phyloP scores from a whole-genome alignment of 1,140 invertebrate species.

The Drosophila nikananu region DNA sequence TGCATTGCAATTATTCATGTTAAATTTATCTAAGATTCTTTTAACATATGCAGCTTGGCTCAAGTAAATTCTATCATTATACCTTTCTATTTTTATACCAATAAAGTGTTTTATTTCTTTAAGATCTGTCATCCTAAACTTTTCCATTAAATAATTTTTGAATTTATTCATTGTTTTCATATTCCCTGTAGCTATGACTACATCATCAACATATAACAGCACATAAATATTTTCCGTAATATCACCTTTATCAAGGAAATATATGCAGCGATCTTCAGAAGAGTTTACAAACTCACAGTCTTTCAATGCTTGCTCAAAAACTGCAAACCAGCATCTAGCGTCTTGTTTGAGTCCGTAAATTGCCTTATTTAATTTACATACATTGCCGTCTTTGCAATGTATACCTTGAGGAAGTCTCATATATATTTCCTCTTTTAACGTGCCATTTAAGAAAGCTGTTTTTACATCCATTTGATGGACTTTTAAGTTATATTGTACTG shows the following conservation, averaged over 20 bases:
- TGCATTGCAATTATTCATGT: not conserved
- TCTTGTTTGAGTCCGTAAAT: not conserved
- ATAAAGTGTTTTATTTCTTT: too few relatives aligned
- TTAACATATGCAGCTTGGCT: not conserved
- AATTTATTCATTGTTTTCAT: too few relatives aligned
- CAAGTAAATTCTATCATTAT: too few relatives aligned
- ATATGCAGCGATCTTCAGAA: constrained; percentile 7
- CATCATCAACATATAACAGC: too few relatives aligned
- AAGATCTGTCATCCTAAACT: too few relatives aligned
- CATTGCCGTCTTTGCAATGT: not conserved
- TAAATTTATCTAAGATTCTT: not conserved
- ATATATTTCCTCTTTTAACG: constrained; percentile 83
- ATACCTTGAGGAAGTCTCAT: constrained; percentile 79
- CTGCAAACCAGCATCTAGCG: not conserved
- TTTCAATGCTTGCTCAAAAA: constrained; percentile 2
- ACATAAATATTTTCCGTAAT: not conserved
- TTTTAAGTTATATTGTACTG: too few relatives aligned
- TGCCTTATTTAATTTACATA: not conserved
- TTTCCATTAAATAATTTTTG: too few relatives aligned
- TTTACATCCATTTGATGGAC: constrained; percentile 81
- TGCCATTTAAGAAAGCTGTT: constrained; percentile 84
- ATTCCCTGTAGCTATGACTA: too few relatives aligned
- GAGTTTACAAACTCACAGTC: constrained; percentile 6
- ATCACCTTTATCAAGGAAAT: not conserved
- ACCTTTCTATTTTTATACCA: too few relatives aligned